These are phyloP conservation scores for Ptycholaimellus sp. DNA, from an alignment of 2,888 invertebrate genomes.

Conservation along the genomic window DNA sequence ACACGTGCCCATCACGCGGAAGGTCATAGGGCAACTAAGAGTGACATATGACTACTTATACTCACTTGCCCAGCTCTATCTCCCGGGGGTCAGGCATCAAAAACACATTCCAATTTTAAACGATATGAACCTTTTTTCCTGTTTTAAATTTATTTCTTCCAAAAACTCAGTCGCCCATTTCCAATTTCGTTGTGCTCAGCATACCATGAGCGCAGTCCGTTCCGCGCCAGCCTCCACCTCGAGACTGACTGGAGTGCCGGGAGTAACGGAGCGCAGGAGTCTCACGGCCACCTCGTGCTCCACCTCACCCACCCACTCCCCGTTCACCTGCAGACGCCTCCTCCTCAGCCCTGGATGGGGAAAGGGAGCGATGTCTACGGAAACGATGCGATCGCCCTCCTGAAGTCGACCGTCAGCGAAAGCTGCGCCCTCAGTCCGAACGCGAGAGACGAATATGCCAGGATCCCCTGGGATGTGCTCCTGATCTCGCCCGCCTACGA, in stretches of 20 bases:
- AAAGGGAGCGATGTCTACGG: too few species aligned
- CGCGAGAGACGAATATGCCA: constrained; percentile 29
- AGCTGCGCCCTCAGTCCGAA: constrained; percentile 28
- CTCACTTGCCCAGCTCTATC: too few species aligned
- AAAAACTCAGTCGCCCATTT: too few species aligned
- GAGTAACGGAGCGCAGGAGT: constrained; percentile 22
- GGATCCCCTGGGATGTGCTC: constrained; percentile 26
- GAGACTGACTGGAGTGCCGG: constrained; percentile 22
- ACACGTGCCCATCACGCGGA: too few species aligned
- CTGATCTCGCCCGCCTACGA: constrained; percentile 28
- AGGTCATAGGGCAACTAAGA: too few species aligned
- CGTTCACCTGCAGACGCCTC: constrained; percentile 27
- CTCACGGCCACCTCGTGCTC: constrained; percentile 25
- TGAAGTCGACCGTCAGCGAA: constrained; percentile 25
- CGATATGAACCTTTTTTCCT: too few species aligned
- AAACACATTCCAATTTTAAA: too few species aligned
- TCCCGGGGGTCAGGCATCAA: too few species aligned
- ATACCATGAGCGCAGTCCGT: constrained; percentile 7
- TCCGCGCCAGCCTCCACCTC: constrained; percentile 23
- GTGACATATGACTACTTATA: too few species aligned
- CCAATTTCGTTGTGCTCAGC: neutral
- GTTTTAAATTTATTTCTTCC: too few species aligned
- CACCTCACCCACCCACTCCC: constrained; percentile 17
- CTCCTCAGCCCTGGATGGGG: too few species aligned
- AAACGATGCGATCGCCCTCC: constrained; percentile 22